Conservation (phyloP, 1,140 invertebrate species). For the Drosophila truncata region DNA sequence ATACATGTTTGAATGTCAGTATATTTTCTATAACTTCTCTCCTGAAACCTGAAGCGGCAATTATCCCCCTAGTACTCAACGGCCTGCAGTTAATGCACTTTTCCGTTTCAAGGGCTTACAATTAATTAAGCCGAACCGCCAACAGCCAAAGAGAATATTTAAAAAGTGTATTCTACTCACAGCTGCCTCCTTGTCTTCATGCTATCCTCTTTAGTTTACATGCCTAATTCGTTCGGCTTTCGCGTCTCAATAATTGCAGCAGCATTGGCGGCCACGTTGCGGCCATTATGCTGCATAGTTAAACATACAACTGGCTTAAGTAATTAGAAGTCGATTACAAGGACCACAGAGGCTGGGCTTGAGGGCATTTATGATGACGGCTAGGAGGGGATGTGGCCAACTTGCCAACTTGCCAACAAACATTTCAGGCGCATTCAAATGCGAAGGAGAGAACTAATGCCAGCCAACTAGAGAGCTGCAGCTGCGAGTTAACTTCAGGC, state of each 20-base stretch:
- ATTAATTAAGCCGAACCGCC: background rate
- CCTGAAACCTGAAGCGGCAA: background rate
- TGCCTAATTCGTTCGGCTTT: slow-evolving; percentile 12
- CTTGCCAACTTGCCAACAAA: slow-evolving; percentile 66
- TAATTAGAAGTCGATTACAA: slow-evolving; percentile 75
- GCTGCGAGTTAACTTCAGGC: slow-evolving; percentile 63
- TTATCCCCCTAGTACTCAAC: background rate
- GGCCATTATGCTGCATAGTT: slow-evolving; percentile 62
- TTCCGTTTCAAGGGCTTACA: background rate
- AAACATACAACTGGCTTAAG: slow-evolving; percentile 63
- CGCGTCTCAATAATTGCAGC: slow-evolving; percentile 58
- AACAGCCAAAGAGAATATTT: background rate
- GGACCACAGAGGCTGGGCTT: slow-evolving; percentile 1
- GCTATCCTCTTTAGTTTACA: background rate
- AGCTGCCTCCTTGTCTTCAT: background rate
- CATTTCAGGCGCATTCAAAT: slow-evolving; percentile 75
- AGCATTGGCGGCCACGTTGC: slow-evolving; percentile 40
- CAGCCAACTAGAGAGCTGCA: slow-evolving; percentile 23
- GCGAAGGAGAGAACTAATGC: slow-evolving; percentile 58
- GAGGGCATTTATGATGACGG: slow-evolving; percentile 28
- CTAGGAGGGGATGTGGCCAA: slow-evolving; percentile 26
- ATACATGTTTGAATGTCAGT: too few species aligned
- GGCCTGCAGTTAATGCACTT: background rate
- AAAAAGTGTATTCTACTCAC: background rate
- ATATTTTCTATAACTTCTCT: background rate